A percentile compares a stretch with the other conserved stretches of the same genome.
Conservation (phyloP, 2,797 vertebrate species). For the Macroramphosus scolopax region DNA sequence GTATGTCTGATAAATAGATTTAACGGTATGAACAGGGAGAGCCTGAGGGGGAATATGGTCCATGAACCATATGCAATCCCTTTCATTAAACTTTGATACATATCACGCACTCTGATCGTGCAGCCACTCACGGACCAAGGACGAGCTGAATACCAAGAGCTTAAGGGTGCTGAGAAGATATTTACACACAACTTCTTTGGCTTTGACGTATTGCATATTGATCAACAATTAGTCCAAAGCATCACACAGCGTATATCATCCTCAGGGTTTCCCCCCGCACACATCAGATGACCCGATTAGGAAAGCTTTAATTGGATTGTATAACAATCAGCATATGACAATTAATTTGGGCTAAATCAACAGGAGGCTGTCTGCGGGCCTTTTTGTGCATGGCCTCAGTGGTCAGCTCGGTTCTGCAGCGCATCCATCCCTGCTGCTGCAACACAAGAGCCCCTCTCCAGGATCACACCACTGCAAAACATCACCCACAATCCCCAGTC, state of each 20-base stretch:
- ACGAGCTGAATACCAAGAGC: constrained; percentile 11
- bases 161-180: constrained; percentile 17
- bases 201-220: constrained; percentile 37
- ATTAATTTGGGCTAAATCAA: constrained; percentile 50
- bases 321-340: constrained; percentile 47
- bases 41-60: constrained; percentile 25
- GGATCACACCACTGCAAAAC: constrained; percentile 69
- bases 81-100: constrained; percentile 36
- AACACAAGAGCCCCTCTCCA: constrained; percentile 60
- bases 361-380: constrained; percentile 49
- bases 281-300: constrained; percentile 56
- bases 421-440: constrained; percentile 69
- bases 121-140: constrained; percentile 14
- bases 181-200: constrained; percentile 30
- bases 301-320: constrained; percentile 49
- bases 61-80: constrained; percentile 22
- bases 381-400: constrained; percentile 36
- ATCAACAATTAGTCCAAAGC: constrained; percentile 6
- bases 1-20: too few species aligned
- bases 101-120: constrained; percentile 35
- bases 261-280: constrained; percentile 42
- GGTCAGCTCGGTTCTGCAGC: constrained; percentile 70
- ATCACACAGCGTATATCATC: constrained; percentile 14
- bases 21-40: too few species aligned
- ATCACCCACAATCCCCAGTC: constrained; percentile 48